These are phyloP conservation scores for Ceyx cyanopectus DNA, from an alignment of 2,113 vertebrate species.

Conservation along the genomic window DNA sequence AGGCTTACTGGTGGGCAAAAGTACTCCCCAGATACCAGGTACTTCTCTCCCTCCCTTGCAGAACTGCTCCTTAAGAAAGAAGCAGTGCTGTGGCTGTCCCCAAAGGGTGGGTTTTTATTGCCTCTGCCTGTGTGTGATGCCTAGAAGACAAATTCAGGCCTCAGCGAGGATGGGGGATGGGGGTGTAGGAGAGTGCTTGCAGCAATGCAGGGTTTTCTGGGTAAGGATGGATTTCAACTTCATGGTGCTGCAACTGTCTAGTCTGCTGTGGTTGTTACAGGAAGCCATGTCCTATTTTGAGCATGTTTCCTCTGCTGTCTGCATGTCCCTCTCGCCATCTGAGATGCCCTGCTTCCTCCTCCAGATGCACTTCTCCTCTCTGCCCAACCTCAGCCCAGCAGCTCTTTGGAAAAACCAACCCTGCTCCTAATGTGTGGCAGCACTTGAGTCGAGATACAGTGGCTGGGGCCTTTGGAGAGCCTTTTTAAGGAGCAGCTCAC, in stretches of 20 bases:
- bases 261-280: not conserved
- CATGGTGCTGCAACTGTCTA: slow-evolving; percentile 22
- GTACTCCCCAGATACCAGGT: not conserved
- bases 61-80: slow-evolving; percentile 3
- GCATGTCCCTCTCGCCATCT: not conserved
- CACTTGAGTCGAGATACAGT: not conserved
- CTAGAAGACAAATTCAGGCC: not conserved
- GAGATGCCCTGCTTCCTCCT: slow-evolving; percentile 18
- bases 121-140: not conserved
- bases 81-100: not conserved
- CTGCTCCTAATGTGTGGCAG: accelerated
- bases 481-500: not conserved
- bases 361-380: not conserved
- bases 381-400: accelerated
- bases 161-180: accelerated
- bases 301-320: not conserved
- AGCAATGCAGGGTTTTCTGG: slow-evolving; percentile 33
- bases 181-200: not conserved
- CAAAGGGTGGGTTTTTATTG: not conserved
- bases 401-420: not conserved
- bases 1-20: not conserved
- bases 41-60: not conserved
- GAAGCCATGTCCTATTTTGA: slow-evolving; percentile 49
- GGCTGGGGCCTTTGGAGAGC: not conserved
- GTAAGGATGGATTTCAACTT: slow-evolving; percentile 38